phyloP scores from a whole-genome alignment of 1,140 invertebrate genomes.

The Charaxes varanes region DNA sequence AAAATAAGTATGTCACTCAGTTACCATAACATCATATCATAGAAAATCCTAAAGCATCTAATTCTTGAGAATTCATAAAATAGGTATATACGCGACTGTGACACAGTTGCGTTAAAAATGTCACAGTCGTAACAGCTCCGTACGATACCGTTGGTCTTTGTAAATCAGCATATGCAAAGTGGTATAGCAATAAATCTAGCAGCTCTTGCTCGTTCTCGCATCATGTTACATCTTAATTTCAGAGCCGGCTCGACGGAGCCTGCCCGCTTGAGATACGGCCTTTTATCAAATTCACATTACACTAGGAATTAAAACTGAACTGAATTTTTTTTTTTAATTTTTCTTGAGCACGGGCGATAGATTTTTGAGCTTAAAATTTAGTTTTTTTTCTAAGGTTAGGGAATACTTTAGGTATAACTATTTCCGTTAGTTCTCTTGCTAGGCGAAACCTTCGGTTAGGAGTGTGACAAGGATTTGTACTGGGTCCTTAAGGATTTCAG shows the following conservation, averaged over 20 bases:
- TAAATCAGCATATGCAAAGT: slow-evolving; percentile 77
- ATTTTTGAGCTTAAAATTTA: slow-evolving; percentile 37
- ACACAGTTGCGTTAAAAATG: background rate
- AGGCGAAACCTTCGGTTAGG: no score
- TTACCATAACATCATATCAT: no score
- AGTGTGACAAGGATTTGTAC: no score
- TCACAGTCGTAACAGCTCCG: slow-evolving; percentile 28
- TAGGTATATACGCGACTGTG: no score
- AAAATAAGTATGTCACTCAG: no score
- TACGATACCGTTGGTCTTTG: slow-evolving; percentile 52
- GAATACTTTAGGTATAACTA: no score
- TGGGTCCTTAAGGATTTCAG: no score
- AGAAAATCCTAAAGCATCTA: no score
- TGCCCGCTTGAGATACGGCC: slow-evolving; percentile 64
- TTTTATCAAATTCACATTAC: slow-evolving; percentile 72
- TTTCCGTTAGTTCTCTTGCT: no score
- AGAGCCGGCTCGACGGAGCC: slow-evolving; percentile 64
- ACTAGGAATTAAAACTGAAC: slow-evolving; percentile 60
- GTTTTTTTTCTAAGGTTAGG: no score
- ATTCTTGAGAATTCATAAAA: no score
- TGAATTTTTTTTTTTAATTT: slow-evolving; percentile 24
- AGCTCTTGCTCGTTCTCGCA: slow-evolving; percentile 75
- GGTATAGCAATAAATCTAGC: slow-evolving; percentile 75
- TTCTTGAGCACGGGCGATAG: slow-evolving; percentile 52
- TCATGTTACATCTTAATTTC: slow-evolving; percentile 77